Percentiles rank a stretch among this genome's conserved stretches.
Evolutionary conservation across 2,888 invertebrate genomes (phyloP).

Genomic region (Dynastes grantii): DNA sequence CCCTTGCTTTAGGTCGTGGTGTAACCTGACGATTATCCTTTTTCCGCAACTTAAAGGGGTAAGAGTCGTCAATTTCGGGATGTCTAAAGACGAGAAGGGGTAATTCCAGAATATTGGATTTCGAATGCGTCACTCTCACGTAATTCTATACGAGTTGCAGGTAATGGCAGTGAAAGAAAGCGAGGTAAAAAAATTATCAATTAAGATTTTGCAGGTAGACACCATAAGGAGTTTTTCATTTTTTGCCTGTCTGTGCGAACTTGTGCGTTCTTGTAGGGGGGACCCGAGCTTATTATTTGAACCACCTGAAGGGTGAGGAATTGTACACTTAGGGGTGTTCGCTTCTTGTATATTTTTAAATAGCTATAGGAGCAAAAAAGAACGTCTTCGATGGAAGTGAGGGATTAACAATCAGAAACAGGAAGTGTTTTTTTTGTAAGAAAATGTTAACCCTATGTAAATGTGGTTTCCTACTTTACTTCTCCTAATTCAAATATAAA

Average conservation of each 20-base stretch:
- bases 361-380: too few relatives aligned
- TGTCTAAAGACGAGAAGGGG: background rate
- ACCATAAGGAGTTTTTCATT: background rate
- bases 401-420: too few relatives aligned
- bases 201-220: slow-evolving; percentile 21
- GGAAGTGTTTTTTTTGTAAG: too few relatives aligned
- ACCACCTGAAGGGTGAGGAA: too few relatives aligned
- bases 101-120: background rate
- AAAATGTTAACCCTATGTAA: too few relatives aligned
- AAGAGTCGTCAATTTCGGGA: background rate
- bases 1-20: too few relatives aligned
- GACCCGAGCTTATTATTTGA: too few relatives aligned
- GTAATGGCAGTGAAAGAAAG: background rate
- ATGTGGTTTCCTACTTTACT: too few relatives aligned
- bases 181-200: background rate
- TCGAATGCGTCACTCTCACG: background rate
- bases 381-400: too few relatives aligned
- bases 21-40: background rate
- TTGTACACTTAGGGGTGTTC: too few relatives aligned
- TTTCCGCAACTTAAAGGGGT: background rate
- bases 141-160: slow-evolving; percentile 5
- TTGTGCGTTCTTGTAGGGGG: background rate
- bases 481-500: too few relatives aligned
- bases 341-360: too few relatives aligned
- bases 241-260: slow-evolving; percentile 8